Base-by-base conservation (phyloP, 1,140 invertebrate genomes). In the Diorhabda carinulata region DNA sequence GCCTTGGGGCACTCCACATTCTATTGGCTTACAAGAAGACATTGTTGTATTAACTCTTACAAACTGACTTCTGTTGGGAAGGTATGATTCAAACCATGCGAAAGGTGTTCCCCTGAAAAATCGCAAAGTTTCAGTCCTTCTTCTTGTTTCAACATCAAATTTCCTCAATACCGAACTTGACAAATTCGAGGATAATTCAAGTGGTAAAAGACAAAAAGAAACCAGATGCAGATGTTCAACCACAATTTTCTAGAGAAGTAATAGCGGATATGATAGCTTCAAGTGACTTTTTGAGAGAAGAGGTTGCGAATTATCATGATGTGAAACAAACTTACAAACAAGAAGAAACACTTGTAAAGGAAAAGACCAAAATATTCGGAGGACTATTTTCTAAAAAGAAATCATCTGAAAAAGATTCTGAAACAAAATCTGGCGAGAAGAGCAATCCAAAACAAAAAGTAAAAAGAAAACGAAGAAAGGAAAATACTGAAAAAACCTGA, bases 151-250 rank as follows among this genome's bases (percentile, higher is more conserved):
- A 25, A 72, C 74, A 25, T 67, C 68, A 7, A 71, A 74, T 41
- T 76, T 76, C 60, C 57, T 71, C 58, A 74, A 73, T 64, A 69
- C 61, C 4, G 74, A 77, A 70, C 57, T 73, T 6, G 74, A 74
- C 7, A 64, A 72, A 67, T 75, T 69, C 59, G 25, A 25, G 25
- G 25, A 25, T 25, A 25, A 25, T 25, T 25, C 25, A 25, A 25
- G 25, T 25, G 25, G 25, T 25, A 25, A 25, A 25, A 25, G 25
- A 25, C 10, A 43, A 44, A 6, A 9, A 9, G 8, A n/a, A 3
- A 62, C 43, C 43, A 47, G 8, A 7, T 5, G 10, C 9, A 4
- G 45, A 58, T 47, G 45, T 69, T 7, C 57, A 62, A 62, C 61
- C 60, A 43, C 44, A 64, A 61, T 45, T 69, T 3, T 57, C 59